Base-by-base conservation (phyloP, 2,888 invertebrate genomes). In the Leptarthrus brevirostris region DNA sequence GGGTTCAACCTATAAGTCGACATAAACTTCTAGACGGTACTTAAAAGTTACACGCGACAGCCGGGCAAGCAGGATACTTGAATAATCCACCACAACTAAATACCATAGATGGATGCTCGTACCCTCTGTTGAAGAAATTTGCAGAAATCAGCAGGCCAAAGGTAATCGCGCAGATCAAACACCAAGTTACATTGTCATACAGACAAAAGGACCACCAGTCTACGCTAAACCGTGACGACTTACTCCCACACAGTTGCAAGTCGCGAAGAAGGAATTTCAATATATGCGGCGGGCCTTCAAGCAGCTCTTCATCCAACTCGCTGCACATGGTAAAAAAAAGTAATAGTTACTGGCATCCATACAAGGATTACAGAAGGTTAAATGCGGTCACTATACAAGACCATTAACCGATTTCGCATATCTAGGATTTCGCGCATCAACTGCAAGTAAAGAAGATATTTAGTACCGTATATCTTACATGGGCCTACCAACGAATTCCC, bases 231-330 rank as follows among this genome's bases (percentile, higher is more conserved):
- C 26, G 10, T 22, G 24, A 24, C 12, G 12, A 54, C 22, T 54
- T 3, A 1, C 54, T 4, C 24, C 22, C 8, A 8, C n/a, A 18
- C 14, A 49, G 16, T 18, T 49, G 18, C 2, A 3, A 49, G 16
- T 49, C 8, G 54, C 54, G 12, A 54, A 54, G 14, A 54, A 54
- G 1, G 74, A 79, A 26, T 75, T 75, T 20, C 24, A 74, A 5
- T 56, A 53, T n/a, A 30, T 77, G 6, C 10, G 83, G 83, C 30
- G 78, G 84, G 2, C 85, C 83, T 0, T 85, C 84, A 0, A 81
- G 80, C 3, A 83, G 83, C 40, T 76, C 79, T 2, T 86, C 83
- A 84, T 79, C 84, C 0, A 82, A 80, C 49, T 85, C 83, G 1
- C 76, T 86, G 0, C 81, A 81, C 61, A 72, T 82, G 76, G 80